A percentile compares a stretch with the other conserved stretches of the same genome.
These are phyloP conservation scores for Mus caroli DNA, from an alignment of 2,797 vertebrate species.

Conservation along the genomic window DNA sequence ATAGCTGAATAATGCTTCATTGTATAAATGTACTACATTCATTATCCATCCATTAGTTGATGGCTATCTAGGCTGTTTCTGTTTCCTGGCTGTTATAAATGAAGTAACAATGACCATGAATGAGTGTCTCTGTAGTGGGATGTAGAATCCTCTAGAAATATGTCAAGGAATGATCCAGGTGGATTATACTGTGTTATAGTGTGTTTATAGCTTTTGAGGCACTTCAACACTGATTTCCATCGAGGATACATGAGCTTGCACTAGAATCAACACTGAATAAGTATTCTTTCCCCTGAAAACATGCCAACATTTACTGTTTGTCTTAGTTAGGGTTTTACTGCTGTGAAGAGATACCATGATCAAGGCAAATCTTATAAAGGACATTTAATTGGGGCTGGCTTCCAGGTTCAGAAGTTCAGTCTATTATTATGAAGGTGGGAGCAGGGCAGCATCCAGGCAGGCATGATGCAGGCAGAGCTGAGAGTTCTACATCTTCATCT, in stretches of 20 bases:
- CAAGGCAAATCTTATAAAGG: too few species aligned
- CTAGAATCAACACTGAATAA: not conserved
- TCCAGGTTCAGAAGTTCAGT: too few species aligned
- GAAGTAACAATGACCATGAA: not conserved
- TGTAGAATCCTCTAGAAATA: not conserved
- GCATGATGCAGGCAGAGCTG: too few species aligned
- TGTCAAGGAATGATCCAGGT: not conserved
- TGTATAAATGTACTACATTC: not conserved
- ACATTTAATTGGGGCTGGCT: too few species aligned
- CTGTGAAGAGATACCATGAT: too few species aligned
- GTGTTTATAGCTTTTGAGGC: not conserved
- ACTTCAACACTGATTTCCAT: not conserved
- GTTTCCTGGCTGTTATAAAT: not conserved
- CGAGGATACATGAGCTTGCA: not conserved
- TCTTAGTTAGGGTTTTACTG: too few species aligned
- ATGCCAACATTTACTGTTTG: not conserved
- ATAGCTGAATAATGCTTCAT: not conserved
- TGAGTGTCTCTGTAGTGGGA: not conserved
- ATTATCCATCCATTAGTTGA: not conserved
- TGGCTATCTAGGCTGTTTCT: not conserved
- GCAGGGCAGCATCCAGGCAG: too few species aligned
- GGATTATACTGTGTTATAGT: not conserved
- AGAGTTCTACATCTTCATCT: too few species aligned
- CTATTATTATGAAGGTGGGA: too few species aligned
- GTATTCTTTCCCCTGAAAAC: not conserved